Percentiles rank a stretch among this genome's conserved stretches.
These are phyloP conservation scores for Patella depressa DNA, from an alignment of 2,888 invertebrate species.

Conservation along the genomic window DNA sequence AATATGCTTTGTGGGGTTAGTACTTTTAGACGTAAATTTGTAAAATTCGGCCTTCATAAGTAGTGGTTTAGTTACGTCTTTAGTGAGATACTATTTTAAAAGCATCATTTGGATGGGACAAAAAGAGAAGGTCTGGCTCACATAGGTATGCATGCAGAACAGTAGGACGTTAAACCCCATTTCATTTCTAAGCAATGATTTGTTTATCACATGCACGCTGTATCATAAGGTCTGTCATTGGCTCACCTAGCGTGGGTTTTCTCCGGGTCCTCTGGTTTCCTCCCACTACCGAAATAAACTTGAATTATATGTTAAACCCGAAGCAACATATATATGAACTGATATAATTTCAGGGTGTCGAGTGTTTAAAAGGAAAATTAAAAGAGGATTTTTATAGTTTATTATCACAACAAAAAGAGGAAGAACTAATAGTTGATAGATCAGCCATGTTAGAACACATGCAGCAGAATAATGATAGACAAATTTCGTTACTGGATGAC, in stretches of 20 bases:
- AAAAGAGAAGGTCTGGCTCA: too few relatives aligned
- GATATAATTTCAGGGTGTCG: conserved; percentile 45
- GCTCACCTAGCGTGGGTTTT: too few relatives aligned
- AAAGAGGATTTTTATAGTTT: conserved; percentile 52
- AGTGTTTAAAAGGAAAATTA: conserved; percentile 48
- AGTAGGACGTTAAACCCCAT: not conserved
- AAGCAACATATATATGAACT: not conserved
- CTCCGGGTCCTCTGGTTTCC: too few relatives aligned
- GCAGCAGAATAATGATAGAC: not conserved
- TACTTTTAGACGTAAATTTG: not conserved
- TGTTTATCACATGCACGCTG: not conserved
- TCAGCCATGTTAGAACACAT: conserved; percentile 17
- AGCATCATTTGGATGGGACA: not conserved
- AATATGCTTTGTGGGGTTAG: conserved; percentile 20
- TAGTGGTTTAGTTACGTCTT: too few relatives aligned
- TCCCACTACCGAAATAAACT: too few relatives aligned
- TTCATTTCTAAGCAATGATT: not conserved
- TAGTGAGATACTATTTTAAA: not conserved
- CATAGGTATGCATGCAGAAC: too few relatives aligned
- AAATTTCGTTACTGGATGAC: not conserved
- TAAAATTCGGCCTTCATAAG: too few relatives aligned
- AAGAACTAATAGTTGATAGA: conserved; percentile 15
- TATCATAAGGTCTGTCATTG: too few relatives aligned
- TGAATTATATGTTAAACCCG: too few relatives aligned
- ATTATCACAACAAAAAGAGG: conserved; percentile 36